Evolutionary conservation across 2,888 invertebrate genomes (phyloP), one percentile per base, ranked within the genome.

Genomic region (Macaria notata): DNA sequence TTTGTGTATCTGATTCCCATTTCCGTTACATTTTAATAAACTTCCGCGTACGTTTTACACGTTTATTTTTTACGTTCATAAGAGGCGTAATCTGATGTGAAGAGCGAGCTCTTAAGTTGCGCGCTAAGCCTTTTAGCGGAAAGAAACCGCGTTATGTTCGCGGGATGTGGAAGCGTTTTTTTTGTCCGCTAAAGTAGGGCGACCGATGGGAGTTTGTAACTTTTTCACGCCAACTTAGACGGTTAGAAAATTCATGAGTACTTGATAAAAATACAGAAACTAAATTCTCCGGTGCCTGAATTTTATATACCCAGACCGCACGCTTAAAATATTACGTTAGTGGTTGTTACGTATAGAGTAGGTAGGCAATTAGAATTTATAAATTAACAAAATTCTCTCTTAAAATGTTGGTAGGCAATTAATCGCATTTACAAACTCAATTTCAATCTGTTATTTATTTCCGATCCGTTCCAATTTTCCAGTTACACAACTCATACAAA

Each of bases 21-120:
- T 54, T 31, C 57, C 61, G 63, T 71, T 61, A 68, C 71, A 70
- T 62, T 74, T 70, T 69, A 71, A 76, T 71, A 66, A 72, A 65
- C 61, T 63, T 51, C 54, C 52, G 33, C 54, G 41, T 58, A 61
- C 41, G 30, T 33, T 19, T 49, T 49, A 46, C 29, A 39, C 46
- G 19, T 41, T 8, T 46, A 33, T 19, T 50, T 41, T 54, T 48
- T 31, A 61, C 48, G 39, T 51, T 46, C 30, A 48, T 33, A 41
- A 43, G 33, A 45, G 55, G 46, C 42, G 49, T 62, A 59, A 54
- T 51, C 52, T 54, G 41, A 54, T 44, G 43, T 30, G 29, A 36
- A 48, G 53, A 42, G 47, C 45, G 54, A 47, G 48, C 47, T 57
- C 60, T 55, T 55, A 49, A 54, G 56, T 57, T 54, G 30, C 46